Percentiles rank a stretch among this genome's conserved stretches.
These are phyloP conservation scores for Potamilus streckersoni DNA, from an alignment of 1,140 invertebrate genomes.

Conservation along the genomic window DNA sequence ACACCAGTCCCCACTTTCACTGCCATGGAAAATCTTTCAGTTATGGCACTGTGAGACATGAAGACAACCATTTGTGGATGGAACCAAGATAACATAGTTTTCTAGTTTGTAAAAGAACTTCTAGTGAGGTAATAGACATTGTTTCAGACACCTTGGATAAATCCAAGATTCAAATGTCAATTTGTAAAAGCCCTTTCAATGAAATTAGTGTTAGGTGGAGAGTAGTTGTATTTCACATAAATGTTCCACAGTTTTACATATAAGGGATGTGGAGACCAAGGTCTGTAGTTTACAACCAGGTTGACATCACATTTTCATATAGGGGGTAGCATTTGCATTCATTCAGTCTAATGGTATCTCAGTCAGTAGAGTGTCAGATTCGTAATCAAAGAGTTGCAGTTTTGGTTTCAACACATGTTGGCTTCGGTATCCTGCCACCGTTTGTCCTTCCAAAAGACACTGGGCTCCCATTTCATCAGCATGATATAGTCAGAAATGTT, in stretches of 20 bases:
- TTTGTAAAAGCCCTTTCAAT: constrained; percentile 3
- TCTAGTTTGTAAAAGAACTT: constrained; percentile 37
- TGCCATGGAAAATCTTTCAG: constrained; percentile 27
- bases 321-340: constrained; percentile 19
- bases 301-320: constrained; percentile 33
- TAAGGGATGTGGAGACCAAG: constrained; percentile 22
- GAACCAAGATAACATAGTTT: constrained; percentile 32
- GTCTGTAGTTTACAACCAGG: constrained; percentile 23
- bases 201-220: constrained; percentile 28
- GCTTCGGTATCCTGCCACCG: no score
- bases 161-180: constrained; percentile 35
- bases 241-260: constrained; percentile 36
- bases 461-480: no score
- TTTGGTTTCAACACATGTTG: no score
- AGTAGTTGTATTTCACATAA: constrained; percentile 34
- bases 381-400: no score
- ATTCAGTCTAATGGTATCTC: no score
- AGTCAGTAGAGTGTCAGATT: no score
- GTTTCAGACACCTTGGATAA: constrained; percentile 39
- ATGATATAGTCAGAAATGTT: no score
- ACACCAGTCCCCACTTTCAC: constrained; percentile 32
- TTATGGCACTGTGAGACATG: constrained; percentile 27
- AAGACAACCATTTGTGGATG: constrained; percentile 23
- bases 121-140: constrained; percentile 33
- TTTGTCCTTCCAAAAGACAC: no score